phyloP scores from a whole-genome alignment of 2,113 vertebrate species.

The Heterochromis multidens region DNA sequence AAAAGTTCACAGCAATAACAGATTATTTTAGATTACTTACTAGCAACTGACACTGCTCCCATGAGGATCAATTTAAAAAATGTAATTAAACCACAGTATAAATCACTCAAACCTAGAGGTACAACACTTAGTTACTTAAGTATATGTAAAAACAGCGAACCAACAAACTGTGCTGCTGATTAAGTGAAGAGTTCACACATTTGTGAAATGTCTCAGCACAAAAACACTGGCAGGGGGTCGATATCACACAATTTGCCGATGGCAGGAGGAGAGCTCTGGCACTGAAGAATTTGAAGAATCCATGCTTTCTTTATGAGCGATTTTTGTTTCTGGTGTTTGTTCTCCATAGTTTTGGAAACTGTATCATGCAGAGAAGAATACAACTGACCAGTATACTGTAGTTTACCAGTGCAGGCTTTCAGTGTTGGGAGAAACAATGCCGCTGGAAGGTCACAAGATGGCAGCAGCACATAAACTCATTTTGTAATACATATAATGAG shows the following conservation, averaged over 20 bases:
- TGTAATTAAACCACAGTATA: not conserved
- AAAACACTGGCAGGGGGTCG: not conserved
- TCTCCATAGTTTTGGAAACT: not conserved
- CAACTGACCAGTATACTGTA: not conserved
- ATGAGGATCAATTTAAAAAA: not conserved
- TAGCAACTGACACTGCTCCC: not conserved
- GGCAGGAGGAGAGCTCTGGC: not conserved
- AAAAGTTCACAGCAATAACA: not conserved
- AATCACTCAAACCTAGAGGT: not conserved
- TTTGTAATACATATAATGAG: not conserved
- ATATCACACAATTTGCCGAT: not conserved
- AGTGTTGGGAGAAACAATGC: not conserved
- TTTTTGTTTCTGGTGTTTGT: not conserved
- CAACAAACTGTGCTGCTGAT: not conserved
- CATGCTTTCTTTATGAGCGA: not conserved
- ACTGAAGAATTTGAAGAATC: not conserved
- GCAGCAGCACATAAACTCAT: slow-evolving; percentile 9
- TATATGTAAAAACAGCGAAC: not conserved
- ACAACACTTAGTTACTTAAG: not conserved
- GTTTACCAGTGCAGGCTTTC: not conserved
- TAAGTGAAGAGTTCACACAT: not conserved
- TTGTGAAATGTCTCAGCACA: not conserved
- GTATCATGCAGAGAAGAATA: not conserved
- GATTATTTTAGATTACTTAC: not conserved
- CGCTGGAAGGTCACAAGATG: slow-evolving; percentile 17